phyloP scores from a whole-genome alignment of 2,888 invertebrate species.

The Ceramica pisi region DNA sequence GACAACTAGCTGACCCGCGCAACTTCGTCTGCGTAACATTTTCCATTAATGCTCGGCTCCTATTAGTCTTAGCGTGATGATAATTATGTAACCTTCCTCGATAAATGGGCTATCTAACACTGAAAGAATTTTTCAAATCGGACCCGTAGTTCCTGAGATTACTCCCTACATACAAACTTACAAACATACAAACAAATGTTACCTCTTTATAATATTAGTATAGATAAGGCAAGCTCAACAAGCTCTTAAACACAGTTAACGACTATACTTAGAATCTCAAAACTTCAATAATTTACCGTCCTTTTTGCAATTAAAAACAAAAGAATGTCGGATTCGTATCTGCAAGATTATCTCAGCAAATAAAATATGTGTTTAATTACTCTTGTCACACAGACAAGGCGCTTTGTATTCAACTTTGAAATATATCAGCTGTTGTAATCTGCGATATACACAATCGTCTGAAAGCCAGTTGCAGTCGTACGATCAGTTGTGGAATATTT shows the following conservation, averaged over 20 bases:
- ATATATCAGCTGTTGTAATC: constrained; percentile 15
- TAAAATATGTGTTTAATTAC: constrained; percentile 38
- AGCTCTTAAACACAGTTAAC: background rate
- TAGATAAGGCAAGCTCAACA: too few species aligned
- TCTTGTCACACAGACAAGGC: constrained; percentile 9
- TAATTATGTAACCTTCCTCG: too few species aligned
- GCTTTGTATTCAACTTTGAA: constrained; percentile 18
- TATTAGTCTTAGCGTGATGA: too few species aligned
- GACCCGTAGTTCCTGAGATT: too few species aligned
- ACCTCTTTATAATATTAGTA: too few species aligned
- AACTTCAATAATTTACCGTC: background rate
- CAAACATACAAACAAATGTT: too few species aligned
- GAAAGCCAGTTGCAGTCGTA: background rate
- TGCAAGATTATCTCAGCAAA: constrained; percentile 21
- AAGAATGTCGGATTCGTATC: background rate
- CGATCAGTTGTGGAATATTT: background rate
- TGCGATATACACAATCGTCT: constrained; percentile 8
- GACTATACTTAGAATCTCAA: background rate
- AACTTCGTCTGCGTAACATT: too few species aligned
- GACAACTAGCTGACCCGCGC: too few species aligned
- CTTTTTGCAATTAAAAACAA: background rate
- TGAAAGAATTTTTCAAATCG: too few species aligned
- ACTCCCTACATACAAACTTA: too few species aligned
- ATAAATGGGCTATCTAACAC: too few species aligned
- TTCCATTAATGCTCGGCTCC: too few species aligned